Conservation (phyloP, 1,140 invertebrate genomes). For the Drosophila murphyi region DNA sequence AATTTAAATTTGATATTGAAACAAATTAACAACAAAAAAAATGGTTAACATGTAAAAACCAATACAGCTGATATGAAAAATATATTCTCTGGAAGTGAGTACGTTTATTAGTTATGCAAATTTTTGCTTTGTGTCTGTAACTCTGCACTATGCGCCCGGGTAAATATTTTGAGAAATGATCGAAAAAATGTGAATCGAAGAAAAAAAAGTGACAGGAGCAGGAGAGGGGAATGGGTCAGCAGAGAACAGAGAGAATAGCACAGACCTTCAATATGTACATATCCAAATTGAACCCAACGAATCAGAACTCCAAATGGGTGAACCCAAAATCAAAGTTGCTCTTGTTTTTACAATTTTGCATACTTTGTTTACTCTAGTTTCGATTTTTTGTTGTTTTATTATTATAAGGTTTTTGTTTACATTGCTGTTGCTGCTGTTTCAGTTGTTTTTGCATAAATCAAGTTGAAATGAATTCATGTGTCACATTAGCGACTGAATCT, state of each 20-base stretch:
- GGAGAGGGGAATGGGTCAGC: neutral
- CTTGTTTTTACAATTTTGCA: slow-evolving; percentile 54
- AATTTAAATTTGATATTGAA: neutral
- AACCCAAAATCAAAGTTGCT: slow-evolving; percentile 65
- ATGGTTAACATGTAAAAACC: neutral
- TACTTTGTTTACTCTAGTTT: slow-evolving; percentile 72
- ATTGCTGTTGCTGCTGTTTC: slow-evolving; percentile 51
- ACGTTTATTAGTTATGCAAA: slow-evolving; percentile 47
- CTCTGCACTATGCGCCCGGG: slow-evolving; percentile 36
- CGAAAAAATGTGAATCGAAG: slow-evolving; percentile 22
- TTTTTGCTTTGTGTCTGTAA: slow-evolving; percentile 47
- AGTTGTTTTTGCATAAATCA: slow-evolving; percentile 69
- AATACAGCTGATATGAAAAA: slow-evolving; percentile 5
- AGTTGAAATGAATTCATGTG: slow-evolving; percentile 75
- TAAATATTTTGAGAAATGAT: slow-evolving; percentile 47
- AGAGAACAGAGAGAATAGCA: neutral
- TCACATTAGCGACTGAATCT: slow-evolving; percentile 68
- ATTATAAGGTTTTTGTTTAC: slow-evolving; percentile 18
- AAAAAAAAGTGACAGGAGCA: neutral
- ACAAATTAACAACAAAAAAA: neutral
- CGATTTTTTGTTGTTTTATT: slow-evolving; percentile 23
- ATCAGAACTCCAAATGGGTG: slow-evolving; percentile 39
- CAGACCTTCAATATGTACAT: slow-evolving; percentile 10
- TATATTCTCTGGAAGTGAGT: slow-evolving; percentile 14
- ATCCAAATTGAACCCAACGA: slow-evolving; percentile 36